A percentile compares a stretch with the other conserved stretches of the same genome.
Conservation (phyloP, 1,140 invertebrate species). For the Brachionus asplanchnoidis region DNA sequence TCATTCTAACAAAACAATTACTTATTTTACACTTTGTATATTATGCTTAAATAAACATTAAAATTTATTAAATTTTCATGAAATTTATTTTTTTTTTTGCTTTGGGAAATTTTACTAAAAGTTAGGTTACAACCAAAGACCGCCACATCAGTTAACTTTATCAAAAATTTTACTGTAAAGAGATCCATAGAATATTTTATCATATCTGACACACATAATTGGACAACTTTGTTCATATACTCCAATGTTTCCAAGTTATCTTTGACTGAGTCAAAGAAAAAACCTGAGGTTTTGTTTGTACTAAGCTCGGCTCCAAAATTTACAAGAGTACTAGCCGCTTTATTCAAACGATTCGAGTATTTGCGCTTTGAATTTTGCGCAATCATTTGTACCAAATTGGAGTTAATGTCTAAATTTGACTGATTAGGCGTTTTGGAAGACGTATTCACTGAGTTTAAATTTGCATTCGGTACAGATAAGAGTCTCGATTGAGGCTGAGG, state of each 20-base stretch:
- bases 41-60: no score
- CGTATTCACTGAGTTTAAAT: neutral
- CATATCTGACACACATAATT: slow-evolving; percentile 36
- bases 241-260: slow-evolving; percentile 4
- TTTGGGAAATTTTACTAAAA: no score
- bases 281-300: neutral
- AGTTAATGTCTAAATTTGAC: neutral
- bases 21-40: no score
- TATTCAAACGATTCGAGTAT: slow-evolving; percentile 12
- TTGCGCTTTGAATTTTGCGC: slow-evolving; percentile 24
- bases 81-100: no score
- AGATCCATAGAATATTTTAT: slow-evolving; percentile 34
- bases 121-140: no score
- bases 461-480: neutral
- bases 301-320: slow-evolving; percentile 4
- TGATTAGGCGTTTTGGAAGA: neutral
- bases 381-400: neutral
- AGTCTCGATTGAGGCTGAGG: neutral
- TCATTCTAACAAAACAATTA: no score
- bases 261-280: slow-evolving; percentile 8
- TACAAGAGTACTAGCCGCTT: slow-evolving; percentile 5
- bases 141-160: no score
- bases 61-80: no score
- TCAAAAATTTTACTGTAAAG: neutral
- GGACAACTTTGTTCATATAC: slow-evolving; percentile 19